Percentiles rank a stretch among this genome's conserved stretches.
phyloP scores from a whole-genome alignment of 1,140 invertebrate genomes.

The Halesus radiatus region DNA sequence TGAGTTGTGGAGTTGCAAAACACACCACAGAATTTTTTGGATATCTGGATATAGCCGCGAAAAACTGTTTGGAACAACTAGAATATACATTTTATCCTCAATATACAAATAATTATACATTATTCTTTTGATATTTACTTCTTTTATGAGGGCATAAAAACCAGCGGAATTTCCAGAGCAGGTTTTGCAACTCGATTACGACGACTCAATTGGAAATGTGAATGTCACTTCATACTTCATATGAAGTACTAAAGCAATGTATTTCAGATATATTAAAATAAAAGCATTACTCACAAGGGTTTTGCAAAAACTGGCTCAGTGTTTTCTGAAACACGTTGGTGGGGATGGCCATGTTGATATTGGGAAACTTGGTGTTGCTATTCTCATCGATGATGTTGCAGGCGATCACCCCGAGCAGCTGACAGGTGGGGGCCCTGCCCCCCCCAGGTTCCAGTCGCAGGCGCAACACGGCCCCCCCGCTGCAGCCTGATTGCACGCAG shows the following conservation, averaged over 20 bases:
- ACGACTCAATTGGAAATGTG: too few relatives aligned
- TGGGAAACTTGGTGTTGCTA: slow-evolving; percentile 65
- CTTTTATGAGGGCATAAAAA: too few relatives aligned
- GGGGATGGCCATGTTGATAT: slow-evolving; percentile 73
- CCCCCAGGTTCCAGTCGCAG: slow-evolving; percentile 17
- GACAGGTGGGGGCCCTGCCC: slow-evolving; percentile 54
- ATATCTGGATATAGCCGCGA: too few relatives aligned
- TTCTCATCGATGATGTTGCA: slow-evolving; percentile 68
- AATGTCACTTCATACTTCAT: background rate
- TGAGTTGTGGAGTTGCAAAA: too few relatives aligned
- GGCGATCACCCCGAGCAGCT: slow-evolving; percentile 71
- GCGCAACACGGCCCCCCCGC: slow-evolving; percentile 72
- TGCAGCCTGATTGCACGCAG: slow-evolving; percentile 73
- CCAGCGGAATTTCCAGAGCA: too few relatives aligned
- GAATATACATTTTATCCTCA: too few relatives aligned
- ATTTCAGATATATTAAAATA: background rate
- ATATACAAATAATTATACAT: too few relatives aligned
- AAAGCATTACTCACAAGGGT: slow-evolving; percentile 62
- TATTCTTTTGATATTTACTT: too few relatives aligned
- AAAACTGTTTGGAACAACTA: too few relatives aligned
- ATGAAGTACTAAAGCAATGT: background rate
- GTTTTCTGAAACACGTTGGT: slow-evolving; percentile 61
- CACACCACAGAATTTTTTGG: too few relatives aligned
- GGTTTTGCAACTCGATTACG: too few relatives aligned
- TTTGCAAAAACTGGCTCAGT: slow-evolving; percentile 64